Conservation (phyloP, 2,797 vertebrate species). For the Lepus townsendii region DNA sequence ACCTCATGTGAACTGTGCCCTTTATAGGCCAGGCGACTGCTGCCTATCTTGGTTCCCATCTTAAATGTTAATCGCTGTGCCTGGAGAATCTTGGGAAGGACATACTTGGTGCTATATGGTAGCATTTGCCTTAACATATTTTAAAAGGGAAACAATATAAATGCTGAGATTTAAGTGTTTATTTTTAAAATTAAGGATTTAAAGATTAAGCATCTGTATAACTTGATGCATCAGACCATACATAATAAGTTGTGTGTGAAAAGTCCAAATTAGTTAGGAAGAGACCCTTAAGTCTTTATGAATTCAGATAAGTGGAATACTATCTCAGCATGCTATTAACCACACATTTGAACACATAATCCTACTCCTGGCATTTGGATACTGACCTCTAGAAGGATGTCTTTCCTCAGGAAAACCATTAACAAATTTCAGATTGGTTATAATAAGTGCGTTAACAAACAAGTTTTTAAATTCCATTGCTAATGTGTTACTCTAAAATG, state of each 20-base stretch:
- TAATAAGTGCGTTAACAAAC: not conserved
- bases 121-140: not conserved
- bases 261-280: not conserved
- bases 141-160: conserved; percentile 39
- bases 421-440: not conserved
- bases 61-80: conserved; percentile 12
- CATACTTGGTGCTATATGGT: not conserved
- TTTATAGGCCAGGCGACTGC: conserved; percentile 13
- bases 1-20: not conserved
- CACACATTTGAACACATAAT: not conserved
- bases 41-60: conserved; percentile 1
- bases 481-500: not conserved
- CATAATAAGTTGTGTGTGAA: not conserved
- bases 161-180: conserved; percentile 32
- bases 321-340: not conserved
- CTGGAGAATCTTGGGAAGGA: not conserved
- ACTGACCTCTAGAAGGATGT: not conserved
- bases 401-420: conserved; percentile 11
- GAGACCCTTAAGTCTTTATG: conserved; percentile 18
- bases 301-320: not conserved
- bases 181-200: conserved; percentile 37
- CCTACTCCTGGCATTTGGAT: not conserved
- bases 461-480: not conserved
- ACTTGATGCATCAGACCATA: conserved; percentile 19
- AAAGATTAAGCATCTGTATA: conserved; percentile 32